phyloP scores from a whole-genome alignment of 1,140 invertebrate genomes.

The Lepidurus couesii region DNA sequence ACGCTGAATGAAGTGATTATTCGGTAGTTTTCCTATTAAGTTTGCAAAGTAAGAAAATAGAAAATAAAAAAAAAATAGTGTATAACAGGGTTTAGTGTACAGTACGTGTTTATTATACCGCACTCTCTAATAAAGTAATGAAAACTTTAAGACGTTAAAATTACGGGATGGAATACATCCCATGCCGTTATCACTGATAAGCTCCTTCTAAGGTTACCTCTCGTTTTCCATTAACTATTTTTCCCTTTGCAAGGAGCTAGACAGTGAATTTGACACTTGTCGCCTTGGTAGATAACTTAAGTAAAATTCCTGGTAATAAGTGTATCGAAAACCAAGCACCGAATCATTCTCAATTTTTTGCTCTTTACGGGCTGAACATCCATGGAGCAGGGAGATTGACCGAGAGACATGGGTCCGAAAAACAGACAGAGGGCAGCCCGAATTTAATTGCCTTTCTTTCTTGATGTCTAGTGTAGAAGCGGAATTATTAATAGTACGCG shows the following conservation, averaged over 20 bases:
- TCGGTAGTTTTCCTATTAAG: no score
- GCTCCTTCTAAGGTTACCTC: constrained; percentile 5
- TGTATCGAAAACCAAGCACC: not conserved
- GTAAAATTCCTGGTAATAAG: not conserved
- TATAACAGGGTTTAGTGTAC: no score
- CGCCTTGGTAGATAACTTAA: not conserved
- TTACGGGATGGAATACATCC: not conserved
- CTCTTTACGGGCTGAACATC: not conserved
- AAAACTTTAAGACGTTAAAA: no score
- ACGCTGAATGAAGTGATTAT: no score
- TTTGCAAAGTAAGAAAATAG: no score
- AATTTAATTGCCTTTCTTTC: constrained; percentile 20
- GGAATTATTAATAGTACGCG: constrained; percentile 16
- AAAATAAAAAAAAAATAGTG: no score
- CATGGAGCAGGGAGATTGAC: not conserved
- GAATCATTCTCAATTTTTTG: not conserved
- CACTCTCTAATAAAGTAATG: no score
- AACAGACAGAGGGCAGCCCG: not conserved
- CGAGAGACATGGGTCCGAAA: not conserved
- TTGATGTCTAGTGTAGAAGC: not conserved
- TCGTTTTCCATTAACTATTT: not conserved
- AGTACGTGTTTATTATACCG: no score
- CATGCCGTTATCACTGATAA: not conserved
- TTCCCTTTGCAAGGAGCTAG: constrained; percentile 3
- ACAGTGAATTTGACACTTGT: constrained; percentile 15